These are phyloP conservation scores for Pogoniulus pusillus DNA, from an alignment of 2,797 vertebrate genomes.

Conservation along the genomic window DNA sequence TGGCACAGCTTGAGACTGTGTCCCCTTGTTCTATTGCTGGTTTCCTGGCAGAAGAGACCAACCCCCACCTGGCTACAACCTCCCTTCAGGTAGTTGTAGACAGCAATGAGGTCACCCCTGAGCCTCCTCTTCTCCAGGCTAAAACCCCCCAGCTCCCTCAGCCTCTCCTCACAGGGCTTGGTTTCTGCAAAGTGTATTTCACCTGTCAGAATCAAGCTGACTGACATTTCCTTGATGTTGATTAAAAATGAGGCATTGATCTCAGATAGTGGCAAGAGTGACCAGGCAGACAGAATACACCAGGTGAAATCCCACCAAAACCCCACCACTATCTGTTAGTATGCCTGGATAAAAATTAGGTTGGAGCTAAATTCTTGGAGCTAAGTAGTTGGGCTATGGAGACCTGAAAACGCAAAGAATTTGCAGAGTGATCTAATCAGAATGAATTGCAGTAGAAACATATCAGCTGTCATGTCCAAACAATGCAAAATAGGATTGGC, in stretches of 20 bases:
- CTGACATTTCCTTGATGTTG: background rate
- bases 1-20: too few relatives aligned
- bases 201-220: background rate
- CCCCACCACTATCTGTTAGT: background rate
- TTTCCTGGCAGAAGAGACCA: too few relatives aligned
- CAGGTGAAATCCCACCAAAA: background rate
- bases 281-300: background rate
- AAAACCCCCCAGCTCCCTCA: too few relatives aligned
- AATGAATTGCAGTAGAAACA: background rate
- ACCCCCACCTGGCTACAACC: too few relatives aligned
- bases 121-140: too few relatives aligned
- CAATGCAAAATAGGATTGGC: background rate
- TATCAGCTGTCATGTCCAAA: background rate
- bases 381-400: background rate
- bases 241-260: background rate
- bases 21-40: too few relatives aligned
- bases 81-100: too few relatives aligned
- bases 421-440: background rate
- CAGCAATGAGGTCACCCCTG: too few relatives aligned
- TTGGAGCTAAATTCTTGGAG: background rate
- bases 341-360: background rate
- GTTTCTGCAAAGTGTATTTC: background rate
- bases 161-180: too few relatives aligned
- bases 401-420: background rate
- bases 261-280: background rate